These are phyloP conservation scores for Squalus acanthias DNA, from an alignment of 2,797 vertebrate species.

Conservation along the genomic window DNA sequence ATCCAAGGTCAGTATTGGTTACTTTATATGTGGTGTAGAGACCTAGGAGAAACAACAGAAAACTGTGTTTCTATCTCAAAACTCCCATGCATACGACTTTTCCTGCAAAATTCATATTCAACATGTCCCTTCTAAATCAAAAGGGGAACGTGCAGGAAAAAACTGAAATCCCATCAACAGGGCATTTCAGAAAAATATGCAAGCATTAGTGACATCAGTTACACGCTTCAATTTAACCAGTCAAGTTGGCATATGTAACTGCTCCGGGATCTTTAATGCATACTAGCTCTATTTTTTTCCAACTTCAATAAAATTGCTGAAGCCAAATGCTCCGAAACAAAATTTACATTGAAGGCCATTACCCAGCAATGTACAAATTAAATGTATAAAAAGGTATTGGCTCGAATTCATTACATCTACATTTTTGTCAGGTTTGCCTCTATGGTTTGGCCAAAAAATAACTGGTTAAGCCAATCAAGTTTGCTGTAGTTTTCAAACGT, in stretches of 20 bases:
- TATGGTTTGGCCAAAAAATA: neutral
- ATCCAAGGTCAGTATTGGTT: neutral
- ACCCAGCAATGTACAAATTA: neutral
- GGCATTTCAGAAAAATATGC: too few species aligned
- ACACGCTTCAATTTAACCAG: neutral
- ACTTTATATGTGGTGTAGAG: neutral
- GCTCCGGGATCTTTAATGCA: neutral
- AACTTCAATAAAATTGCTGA: neutral
- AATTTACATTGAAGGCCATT: neutral
- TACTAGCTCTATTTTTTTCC: neutral
- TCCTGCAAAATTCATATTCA: neutral
- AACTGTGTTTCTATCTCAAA: neutral
- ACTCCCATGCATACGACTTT: neutral
- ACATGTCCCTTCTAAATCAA: neutral
- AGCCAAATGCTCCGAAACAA: neutral
- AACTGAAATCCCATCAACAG: neutral
- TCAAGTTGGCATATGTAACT: neutral
- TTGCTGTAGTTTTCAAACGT: neutral
- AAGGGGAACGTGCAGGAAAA: neutral
- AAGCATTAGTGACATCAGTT: neutral
- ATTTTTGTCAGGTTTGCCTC: neutral
- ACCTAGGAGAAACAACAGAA: neutral
- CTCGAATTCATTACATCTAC: neutral
- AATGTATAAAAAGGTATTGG: neutral
- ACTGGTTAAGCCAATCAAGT: neutral